phyloP scores from a whole-genome alignment of 1,140 invertebrate species.

The roundworm (Caenorhabditis elegans) region WBcel235 BX284602.5:3595001-3595500 shows the following conservation, averaged over 20 bases:
- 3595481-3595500: too few relatives aligned
- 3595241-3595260: neutral
- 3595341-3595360: too few relatives aligned
- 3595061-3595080: neutral
- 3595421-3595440: too few relatives aligned
- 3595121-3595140: neutral
- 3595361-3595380: too few relatives aligned
- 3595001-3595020: neutral
- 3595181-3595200: constrained; percentile 24
- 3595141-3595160: neutral
- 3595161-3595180: neutral
- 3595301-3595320: neutral
- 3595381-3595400: too few relatives aligned
- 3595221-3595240: constrained; percentile 29
- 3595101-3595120: neutral
- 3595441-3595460: too few relatives aligned
- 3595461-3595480: too few relatives aligned
- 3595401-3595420: too few relatives aligned
- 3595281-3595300: constrained; percentile 17
- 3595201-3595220: constrained; percentile 33
- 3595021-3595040: neutral
- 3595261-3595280: neutral
- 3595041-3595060: neutral
- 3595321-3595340: too few relatives aligned
- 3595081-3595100: neutral